A percentile compares a stretch with the other conserved stretches of the same genome.
Evolutionary conservation across 2,888 invertebrate genomes (phyloP).

Genomic region (Macroteleia sp.): DNA sequence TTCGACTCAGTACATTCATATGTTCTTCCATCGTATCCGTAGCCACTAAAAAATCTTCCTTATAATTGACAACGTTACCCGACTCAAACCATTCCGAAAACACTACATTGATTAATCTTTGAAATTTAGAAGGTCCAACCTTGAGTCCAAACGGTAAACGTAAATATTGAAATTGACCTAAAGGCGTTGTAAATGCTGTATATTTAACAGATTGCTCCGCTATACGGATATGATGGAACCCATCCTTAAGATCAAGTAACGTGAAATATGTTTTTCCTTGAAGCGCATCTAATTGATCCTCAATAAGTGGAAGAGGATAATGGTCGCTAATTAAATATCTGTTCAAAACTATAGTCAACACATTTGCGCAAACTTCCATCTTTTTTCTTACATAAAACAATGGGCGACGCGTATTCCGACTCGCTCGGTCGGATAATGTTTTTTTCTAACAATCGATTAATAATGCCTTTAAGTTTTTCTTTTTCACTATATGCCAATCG

Average conservation of each 20-base stretch:
- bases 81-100: neutral
- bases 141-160: too few relatives aligned
- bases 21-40: neutral
- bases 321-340: slow-evolving; percentile 15
- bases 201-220: too few relatives aligned
- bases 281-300: too few relatives aligned
- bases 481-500: slow-evolving; percentile 11
- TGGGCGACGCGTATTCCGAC: slow-evolving; percentile 15
- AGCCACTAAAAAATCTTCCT: neutral
- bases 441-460: neutral
- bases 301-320: neutral
- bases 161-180: too few relatives aligned
- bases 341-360: slow-evolving; percentile 2
- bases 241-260: neutral
- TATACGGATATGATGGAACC: too few relatives aligned
- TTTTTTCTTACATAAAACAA: slow-evolving; percentile 8
- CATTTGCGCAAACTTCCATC: slow-evolving; percentile 5
- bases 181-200: too few relatives aligned
- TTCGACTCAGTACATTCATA: too few relatives aligned
- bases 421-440: neutral
- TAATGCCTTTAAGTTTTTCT: neutral
- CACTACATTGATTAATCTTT: neutral
- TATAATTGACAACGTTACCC: neutral
- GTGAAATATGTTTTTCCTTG: too few relatives aligned
- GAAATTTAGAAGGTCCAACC: neutral